Conservation (phyloP, 2,888 invertebrate genomes). For the Sinotaia quadrata region DNA sequence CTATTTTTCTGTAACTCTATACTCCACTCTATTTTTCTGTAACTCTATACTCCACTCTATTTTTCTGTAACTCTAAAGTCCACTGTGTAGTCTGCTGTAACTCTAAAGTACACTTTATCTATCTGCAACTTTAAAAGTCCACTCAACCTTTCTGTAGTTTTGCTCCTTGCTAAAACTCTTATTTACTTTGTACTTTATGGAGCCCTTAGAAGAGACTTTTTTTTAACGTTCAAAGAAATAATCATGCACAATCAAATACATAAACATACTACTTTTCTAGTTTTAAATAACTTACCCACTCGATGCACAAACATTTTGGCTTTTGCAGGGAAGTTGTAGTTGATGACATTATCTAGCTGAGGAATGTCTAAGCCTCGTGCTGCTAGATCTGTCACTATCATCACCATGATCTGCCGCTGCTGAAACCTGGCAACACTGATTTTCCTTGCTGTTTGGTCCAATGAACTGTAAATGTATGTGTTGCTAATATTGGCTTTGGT, state of each 20-base stretch:
- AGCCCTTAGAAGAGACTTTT: no score
- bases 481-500: constrained; percentile 82
- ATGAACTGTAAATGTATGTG: constrained; percentile 92
- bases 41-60: no score
- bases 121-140: no score
- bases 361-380: constrained; percentile 98
- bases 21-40: no score
- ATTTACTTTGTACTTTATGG: background rate
- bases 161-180: background rate
- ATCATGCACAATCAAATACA: background rate
- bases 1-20: no score
- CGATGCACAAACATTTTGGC: constrained; percentile 98
- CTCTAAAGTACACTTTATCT: no score
- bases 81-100: no score
- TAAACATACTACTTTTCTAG: background rate
- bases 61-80: no score
- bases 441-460: constrained; percentile 95
- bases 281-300: constrained; percentile 92
- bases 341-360: constrained; percentile 94
- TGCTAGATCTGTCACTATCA: constrained; percentile 97
- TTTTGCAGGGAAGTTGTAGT: constrained; percentile 96
- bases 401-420: constrained; percentile 82
- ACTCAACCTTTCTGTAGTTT: background rate
- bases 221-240: background rate
- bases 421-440: constrained; percentile 86